Evolutionary conservation across 2,888 invertebrate genomes (phyloP), one percentile per base, ranked within the genome.

Genomic region (Venusia cambrica): DNA sequence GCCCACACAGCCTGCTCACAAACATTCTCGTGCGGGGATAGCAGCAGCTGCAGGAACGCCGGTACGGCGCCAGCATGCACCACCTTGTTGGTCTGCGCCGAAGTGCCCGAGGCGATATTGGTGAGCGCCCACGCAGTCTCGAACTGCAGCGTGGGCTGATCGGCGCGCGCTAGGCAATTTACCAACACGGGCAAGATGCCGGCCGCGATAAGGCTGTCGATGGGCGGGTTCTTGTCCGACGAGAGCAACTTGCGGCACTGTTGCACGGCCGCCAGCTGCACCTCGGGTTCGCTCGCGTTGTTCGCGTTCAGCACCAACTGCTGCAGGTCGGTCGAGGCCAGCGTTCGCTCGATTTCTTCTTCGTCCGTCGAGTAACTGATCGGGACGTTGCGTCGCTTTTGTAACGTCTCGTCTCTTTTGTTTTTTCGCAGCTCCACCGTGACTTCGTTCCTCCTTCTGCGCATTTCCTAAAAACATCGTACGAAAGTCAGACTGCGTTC

Each of bases 1-100:
- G 99, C 99, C 99, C 99, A 99, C 3, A 99, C 99, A 4, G 99
- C 98, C 80, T 99, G 99, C 84, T 99, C 99, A 67, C 98, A 98
- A 3, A 99, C 99, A 84, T 97, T 98, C 69, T 97, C 96, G 73
- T 97, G 97, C 17, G 94, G 93, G 15, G 99, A 99, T 75, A 93
- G 90, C 32, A 99, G 89, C 46, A 99, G 90, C 70, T 95, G 92
- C 32, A 99, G 89, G 87, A 99, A 99, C 40, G 95, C 90, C 32
- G 99, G 98, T 35, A 99, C 98, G 20, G 99, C 99, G 51, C 98
- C 98, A 10, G 97, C 96, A 49, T 91, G 90, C 3, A 98, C 97
- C 32, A 98, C 98, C 64, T 94, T 84, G 90, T 88, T 92, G 28
- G 98, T 98, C 87, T 98, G 98, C 56, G 92, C 90, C 3, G 97